These are phyloP conservation scores for Heliconius ethilla DNA, from an alignment of 2,888 invertebrate species.

Conservation along the genomic window DNA sequence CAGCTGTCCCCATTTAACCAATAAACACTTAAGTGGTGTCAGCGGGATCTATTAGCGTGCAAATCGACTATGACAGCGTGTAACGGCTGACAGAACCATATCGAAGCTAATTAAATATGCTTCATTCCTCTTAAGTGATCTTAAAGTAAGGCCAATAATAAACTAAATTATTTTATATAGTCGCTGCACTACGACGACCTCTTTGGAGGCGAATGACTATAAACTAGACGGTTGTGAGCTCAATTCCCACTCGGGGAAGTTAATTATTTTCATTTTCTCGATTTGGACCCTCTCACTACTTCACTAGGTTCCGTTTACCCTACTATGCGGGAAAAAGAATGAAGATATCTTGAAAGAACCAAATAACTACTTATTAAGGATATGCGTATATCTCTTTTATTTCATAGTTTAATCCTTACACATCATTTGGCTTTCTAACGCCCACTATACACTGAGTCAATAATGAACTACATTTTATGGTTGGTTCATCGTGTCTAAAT, in stretches of 20 bases:
- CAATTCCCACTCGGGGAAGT: background rate
- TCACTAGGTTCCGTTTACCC: no score
- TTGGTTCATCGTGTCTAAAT: background rate
- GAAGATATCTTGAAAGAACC: background rate
- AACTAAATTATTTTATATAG: background rate
- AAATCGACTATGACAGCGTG: constrained; percentile 33
- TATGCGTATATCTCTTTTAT: background rate
- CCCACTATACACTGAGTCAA: background rate
- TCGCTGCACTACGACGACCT: no score
- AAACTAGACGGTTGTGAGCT: background rate
- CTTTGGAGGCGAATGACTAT: background rate
- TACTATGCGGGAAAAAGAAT: background rate
- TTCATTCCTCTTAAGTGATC: background rate
- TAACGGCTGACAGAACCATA: constrained; percentile 28
- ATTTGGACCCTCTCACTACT: no score
- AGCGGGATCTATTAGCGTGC: constrained; percentile 28
- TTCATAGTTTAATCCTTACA: background rate
- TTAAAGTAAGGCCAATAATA: background rate
- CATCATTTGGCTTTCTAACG: constrained; percentile 1
- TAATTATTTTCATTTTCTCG: background rate
- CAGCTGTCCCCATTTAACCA: constrained; percentile 34
- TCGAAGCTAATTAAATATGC: constrained; percentile 20
- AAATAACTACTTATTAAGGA: background rate
- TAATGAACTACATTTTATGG: background rate
- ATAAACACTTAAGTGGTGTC: constrained; percentile 33